Base-by-base conservation (phyloP, 2,113 vertebrate species). In the Mastomys natalensis region DNA sequence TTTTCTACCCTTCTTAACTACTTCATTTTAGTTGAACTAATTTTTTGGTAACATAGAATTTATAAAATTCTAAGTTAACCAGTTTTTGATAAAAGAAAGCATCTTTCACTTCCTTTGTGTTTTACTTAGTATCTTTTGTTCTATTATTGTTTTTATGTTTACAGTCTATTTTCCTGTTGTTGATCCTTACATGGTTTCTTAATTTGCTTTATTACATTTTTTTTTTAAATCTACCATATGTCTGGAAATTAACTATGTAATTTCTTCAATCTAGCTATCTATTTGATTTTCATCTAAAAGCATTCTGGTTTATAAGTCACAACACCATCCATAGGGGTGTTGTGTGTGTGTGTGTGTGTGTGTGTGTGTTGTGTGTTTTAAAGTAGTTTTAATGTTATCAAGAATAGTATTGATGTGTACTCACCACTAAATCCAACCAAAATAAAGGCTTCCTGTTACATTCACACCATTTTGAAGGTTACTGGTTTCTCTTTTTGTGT, bases 91-190 rank as follows among this genome's bases (percentile, higher is more conserved):
- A 73, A 45, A 81, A 77, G 58, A 89, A 73, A 85, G 6, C 10
- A n/a, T 76, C 11, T 16, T 60, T 81, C 74, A n/a, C 19, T 73
- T 77, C 77, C 19, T 58, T 31, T 70, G 43, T 72, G 15, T 78
- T 89, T 74, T 90, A 58, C 19, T 85, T 80, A 80, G 43, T 80
- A 53, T 43, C 24, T 21, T 95, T 62, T 80, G 21, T 37, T 86
- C 66, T 74, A 43, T 51, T 96, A 84, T 74, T 74, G 58, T 89
- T 80, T 72, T 26, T 93, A 17, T 73, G 60, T 84, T 87, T 48
- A n/a, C 37, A 64, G 45, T 58, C 37, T 17, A 2, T 78, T 64
- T 90, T 29, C 26, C 62, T 58, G 8, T 72, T 72, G 26, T 26
- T 82, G 60, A 34, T 53, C 66, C 72, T 55, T 48, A 45, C 4